Evolutionary conservation across 2,113 vertebrate species (phyloP).

Genomic region (Rhinoptilus africanus): DNA sequence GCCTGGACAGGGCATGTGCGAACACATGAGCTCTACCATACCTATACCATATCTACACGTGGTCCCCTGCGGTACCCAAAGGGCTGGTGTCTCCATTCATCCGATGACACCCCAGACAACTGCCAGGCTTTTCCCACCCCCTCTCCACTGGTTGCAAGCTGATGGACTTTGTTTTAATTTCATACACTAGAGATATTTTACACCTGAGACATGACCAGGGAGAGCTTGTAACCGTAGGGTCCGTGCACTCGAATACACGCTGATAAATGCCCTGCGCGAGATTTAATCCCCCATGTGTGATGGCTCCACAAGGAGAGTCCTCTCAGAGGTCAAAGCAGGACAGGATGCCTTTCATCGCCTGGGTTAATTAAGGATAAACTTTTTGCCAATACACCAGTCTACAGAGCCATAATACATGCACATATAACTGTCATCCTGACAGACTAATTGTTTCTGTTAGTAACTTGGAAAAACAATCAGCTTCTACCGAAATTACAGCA

Average conservation of each 20-base stretch:
- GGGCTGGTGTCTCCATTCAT: not conserved
- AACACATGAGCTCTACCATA: no score
- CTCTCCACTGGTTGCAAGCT: not conserved
- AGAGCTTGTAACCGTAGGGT: not conserved
- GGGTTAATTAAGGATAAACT: not conserved
- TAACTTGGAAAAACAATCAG: not conserved
- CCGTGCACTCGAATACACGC: fast-evolving
- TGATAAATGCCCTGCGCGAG: not conserved
- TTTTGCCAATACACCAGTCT: not conserved
- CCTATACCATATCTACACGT: not conserved
- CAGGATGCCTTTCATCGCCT: not conserved
- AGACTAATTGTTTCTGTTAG: not conserved
- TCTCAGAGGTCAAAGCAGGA: not conserved
- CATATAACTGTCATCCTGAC: not conserved
- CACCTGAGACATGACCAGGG: not conserved
- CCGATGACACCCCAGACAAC: fast-evolving
- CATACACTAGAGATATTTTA: not conserved
- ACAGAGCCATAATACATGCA: not conserved
- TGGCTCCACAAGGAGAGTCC: not conserved
- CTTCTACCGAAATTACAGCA: not conserved
- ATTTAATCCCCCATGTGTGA: not conserved
- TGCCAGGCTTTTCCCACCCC: not conserved
- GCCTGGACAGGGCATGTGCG: fast-evolving
- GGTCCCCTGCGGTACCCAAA: not conserved
- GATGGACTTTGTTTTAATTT: not conserved